Evolutionary conservation across 2,113 vertebrate genomes (phyloP), one percentile per base, ranked within the genome.

Genomic region (Bambusicola thoracicus): DNA sequence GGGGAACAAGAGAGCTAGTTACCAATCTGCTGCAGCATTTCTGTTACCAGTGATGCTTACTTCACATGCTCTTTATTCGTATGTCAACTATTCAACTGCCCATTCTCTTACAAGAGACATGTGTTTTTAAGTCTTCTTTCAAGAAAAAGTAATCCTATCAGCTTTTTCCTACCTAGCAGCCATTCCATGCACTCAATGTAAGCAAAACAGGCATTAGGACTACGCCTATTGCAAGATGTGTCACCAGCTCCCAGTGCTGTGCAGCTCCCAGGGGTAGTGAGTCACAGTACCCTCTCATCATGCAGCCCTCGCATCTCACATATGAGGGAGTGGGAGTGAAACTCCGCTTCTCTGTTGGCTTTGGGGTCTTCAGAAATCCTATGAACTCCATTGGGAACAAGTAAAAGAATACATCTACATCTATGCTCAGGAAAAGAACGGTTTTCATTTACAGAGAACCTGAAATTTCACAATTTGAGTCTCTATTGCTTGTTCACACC

Each of bases 221-320:
- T 4, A 14, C 4, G 46, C 30, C 55, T 41, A 55, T 2, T 18
- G 14, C 40, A 43, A 34, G 6, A 3, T 12, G 8, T 7, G 38
- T 44, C 30, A 32, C 27, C 25, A 67, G 17, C 25, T 68, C 15
- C n/a, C 44, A 1, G 2, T 2, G 24, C 51, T 0, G 24, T n/a
- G 10, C 15, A 30, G 59, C 51, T 59, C 61, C 13, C 38, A 46
- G 40, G 7, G 34, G 32, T 8, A 11, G 19, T 18, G 44, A 80
- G 43, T 29, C 27, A n/a, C 11, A n/a, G 11, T 5, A 1, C 36
- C 56, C 24, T 11, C 13, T 16, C 29, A 53, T 40, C 22, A 8
- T 1, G 6, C 63, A 62, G 18, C 12, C 77, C 20, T 38, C 34
- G 20, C 48, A 38, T 25, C 16, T 48, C 41, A 43, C 1, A 0